Percentiles rank a stretch among this genome's conserved stretches.
phyloP scores from a whole-genome alignment of 2,888 invertebrate genomes.

The Pediacus dermestoides region DNA sequence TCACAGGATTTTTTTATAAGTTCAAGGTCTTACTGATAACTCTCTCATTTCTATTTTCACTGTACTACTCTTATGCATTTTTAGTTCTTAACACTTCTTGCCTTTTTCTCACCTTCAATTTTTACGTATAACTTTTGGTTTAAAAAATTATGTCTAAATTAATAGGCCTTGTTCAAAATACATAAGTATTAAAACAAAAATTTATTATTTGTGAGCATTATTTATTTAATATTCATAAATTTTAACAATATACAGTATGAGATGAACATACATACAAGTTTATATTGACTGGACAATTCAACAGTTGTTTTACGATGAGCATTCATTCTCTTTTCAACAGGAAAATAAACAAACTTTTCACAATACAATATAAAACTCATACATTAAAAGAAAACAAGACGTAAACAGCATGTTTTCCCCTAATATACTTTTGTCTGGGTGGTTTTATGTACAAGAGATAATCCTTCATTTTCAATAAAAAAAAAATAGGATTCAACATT shows the following conservation, averaged over 20 bases:
- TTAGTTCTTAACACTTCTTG: too few species aligned
- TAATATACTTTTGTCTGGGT: neutral
- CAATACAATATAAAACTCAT: too few species aligned
- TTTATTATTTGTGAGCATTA: slow-evolving; percentile 36
- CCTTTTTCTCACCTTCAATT: too few species aligned
- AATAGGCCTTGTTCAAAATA: neutral
- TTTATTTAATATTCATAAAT: slow-evolving; percentile 46
- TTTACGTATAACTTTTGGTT: too few species aligned
- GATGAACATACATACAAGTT: slow-evolving; percentile 50
- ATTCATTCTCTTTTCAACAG: slow-evolving; percentile 34
- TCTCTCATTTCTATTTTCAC: too few species aligned
- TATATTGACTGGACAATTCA: slow-evolving; percentile 51
- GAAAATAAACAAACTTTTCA: slow-evolving; percentile 2
- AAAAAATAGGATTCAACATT: slow-evolving; percentile 4
- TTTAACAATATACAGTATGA: slow-evolving; percentile 51
- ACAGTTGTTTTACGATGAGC: slow-evolving; percentile 47
- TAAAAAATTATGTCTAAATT: too few species aligned
- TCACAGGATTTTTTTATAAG: too few species aligned
- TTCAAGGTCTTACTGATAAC: too few species aligned
- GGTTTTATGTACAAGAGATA: slow-evolving; percentile 4
- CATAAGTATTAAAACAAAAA: slow-evolving; percentile 5
- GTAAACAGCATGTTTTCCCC: neutral
- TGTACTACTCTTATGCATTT: too few species aligned
- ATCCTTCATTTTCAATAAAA: slow-evolving; percentile 2
- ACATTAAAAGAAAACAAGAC: slow-evolving; percentile 4